Percentiles rank a stretch among this genome's conserved stretches.
Conservation (phyloP, 2,797 vertebrate genomes). For the Ctenopoma kingsleyae region DNA sequence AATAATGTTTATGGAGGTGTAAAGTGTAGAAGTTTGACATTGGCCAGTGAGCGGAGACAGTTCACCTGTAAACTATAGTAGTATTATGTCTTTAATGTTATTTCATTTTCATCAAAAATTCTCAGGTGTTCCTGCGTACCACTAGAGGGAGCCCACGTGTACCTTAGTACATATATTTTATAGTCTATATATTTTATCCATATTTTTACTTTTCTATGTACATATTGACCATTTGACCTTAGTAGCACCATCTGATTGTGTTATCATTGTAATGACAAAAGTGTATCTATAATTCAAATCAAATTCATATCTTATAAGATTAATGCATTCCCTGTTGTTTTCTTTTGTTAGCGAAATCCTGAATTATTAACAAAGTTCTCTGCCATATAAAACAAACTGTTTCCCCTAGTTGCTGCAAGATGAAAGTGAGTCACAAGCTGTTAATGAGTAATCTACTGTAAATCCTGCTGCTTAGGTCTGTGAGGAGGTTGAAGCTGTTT, state of each 20-base stretch:
- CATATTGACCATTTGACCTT: neutral
- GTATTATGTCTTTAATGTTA: too few species aligned
- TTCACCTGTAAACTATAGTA: too few species aligned
- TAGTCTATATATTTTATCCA: too few species aligned
- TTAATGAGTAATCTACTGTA: slow-evolving; percentile 57
- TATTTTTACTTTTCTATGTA: too few species aligned
- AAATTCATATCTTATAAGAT: slow-evolving; percentile 6
- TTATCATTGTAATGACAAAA: neutral
- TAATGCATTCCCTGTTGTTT: neutral
- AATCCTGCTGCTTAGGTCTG: slow-evolving; percentile 24
- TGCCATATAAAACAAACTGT: neutral
- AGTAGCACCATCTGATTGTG: slow-evolving; percentile 20
- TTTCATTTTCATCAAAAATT: too few species aligned
- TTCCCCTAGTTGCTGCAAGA: neutral
- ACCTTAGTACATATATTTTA: too few species aligned
- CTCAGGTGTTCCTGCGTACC: too few species aligned
- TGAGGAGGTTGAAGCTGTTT: slow-evolving; percentile 32
- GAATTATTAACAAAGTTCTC: neutral
- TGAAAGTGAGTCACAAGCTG: slow-evolving; percentile 14
- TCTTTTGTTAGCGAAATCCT: neutral
- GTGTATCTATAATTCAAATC: neutral
- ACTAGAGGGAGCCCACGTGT: too few species aligned
- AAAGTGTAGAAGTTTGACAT: too few species aligned
- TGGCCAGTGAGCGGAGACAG: too few species aligned
- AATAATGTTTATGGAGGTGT: too few species aligned